Conservation (phyloP, 2,888 invertebrate species). For the Scaptomyza tumidula region DNA sequence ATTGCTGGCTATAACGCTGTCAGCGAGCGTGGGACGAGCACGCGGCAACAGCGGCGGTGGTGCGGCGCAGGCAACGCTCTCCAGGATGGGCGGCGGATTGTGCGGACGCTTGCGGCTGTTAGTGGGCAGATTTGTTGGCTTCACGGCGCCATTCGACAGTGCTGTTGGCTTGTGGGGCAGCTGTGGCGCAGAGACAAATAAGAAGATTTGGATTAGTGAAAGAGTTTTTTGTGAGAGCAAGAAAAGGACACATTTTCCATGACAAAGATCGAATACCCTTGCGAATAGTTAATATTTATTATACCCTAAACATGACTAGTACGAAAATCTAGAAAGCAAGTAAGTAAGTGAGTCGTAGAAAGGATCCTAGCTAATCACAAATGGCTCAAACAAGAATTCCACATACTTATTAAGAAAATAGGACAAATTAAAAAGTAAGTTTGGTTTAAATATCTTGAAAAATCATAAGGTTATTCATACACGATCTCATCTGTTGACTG, state of each 20-base stretch:
- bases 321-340: too few relatives aligned
- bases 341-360: too few relatives aligned
- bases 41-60: conserved; percentile 84
- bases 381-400: too few relatives aligned
- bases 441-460: too few relatives aligned
- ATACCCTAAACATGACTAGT: background rate
- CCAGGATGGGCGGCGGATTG: conserved; percentile 82
- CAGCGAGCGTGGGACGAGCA: conserved; percentile 67
- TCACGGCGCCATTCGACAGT: conserved; percentile 74
- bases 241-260: background rate
- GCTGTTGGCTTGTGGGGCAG: conserved; percentile 55
- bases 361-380: too few relatives aligned
- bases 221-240: background rate
- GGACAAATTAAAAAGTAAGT: too few relatives aligned
- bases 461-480: too few relatives aligned
- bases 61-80: conserved; percentile 62
- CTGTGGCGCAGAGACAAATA: conserved; percentile 9
- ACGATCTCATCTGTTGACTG: too few relatives aligned
- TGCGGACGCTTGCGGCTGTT: conserved; percentile 83
- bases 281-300: too few relatives aligned
- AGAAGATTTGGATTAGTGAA: conserved; percentile 4
- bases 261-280: background rate
- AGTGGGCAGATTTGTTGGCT: conserved; percentile 55
- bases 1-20: conserved; percentile 78
- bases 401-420: too few relatives aligned